A percentile compares a stretch with the other conserved stretches of the same genome.
Evolutionary conservation across 2,888 invertebrate genomes (phyloP).

Genomic region (Sarcophaga rosellei): DNA sequence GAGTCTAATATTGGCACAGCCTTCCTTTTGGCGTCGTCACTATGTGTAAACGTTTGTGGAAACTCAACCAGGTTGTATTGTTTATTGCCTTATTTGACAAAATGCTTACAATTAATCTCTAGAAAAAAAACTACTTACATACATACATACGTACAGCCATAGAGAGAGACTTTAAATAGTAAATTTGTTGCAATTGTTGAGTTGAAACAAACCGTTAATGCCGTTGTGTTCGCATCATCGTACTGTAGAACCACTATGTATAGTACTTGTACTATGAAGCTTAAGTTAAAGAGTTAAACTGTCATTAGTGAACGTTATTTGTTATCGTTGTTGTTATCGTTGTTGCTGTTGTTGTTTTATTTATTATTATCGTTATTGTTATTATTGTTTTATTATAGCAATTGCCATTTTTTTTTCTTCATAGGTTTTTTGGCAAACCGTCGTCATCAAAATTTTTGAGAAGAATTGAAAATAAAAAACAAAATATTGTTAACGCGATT

Average conservation of each 20-base stretch:
- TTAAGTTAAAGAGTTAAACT: not conserved
- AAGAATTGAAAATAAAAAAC: slow-evolving; percentile 18
- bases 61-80: slow-evolving; percentile 58
- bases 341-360: not conserved
- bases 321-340: not conserved
- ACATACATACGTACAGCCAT: slow-evolving; percentile 10
- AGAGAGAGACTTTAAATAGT: not conserved
- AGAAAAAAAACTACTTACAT: slow-evolving; percentile 20
- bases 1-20: slow-evolving; percentile 55
- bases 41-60: slow-evolving; percentile 13
- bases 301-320: not conserved
- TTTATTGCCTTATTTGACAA: slow-evolving; percentile 67
- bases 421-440: not conserved
- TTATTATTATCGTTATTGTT: not conserved
- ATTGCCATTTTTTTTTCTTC: not conserved
- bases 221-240: too few species aligned
- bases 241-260: too few species aligned
- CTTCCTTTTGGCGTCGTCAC: slow-evolving; percentile 66
- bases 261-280: not conserved
- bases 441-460: slow-evolving; percentile 39
- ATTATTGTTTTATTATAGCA: not conserved
- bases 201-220: not conserved
- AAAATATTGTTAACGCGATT: not conserved
- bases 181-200: not conserved
- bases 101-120: slow-evolving; percentile 65